These are phyloP conservation scores for Gymnocephalus cernua DNA, from an alignment of 2,113 vertebrate genomes.

Conservation along the genomic window DNA sequence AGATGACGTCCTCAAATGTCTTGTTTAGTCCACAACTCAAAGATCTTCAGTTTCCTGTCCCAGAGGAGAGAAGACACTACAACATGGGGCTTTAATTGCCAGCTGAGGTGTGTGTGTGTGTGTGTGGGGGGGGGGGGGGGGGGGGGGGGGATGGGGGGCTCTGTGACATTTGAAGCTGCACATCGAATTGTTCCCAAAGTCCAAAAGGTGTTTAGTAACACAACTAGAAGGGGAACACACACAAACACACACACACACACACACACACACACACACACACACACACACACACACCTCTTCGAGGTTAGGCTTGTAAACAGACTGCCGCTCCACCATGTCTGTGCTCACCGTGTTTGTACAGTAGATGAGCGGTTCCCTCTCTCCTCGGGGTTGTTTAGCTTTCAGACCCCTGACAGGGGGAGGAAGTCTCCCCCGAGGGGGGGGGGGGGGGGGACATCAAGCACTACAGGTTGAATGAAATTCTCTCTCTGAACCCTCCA, in stretches of 20 bases:
- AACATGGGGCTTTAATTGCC: constrained; percentile 72
- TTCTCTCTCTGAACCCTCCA: constrained; percentile 74
- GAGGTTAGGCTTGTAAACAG: constrained; percentile 64
- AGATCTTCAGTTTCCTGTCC: no score
- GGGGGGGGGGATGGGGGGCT: no score
- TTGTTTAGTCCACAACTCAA: no score
- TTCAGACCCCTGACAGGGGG: constrained; percentile 74
- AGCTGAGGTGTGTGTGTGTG: constrained; percentile 71
- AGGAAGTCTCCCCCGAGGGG: constrained; percentile 56
- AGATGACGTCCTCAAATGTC: no score
- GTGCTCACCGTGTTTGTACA: constrained; percentile 72
- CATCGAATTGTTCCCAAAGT: constrained; percentile 80
- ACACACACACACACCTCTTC: background rate
- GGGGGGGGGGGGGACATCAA: constrained; percentile 66
- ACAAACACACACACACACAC: background rate
- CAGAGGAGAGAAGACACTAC: no score
- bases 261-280: background rate
- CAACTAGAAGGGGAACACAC: constrained; percentile 47
- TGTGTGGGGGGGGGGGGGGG: no score
- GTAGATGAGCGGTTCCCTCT: constrained; percentile 67
- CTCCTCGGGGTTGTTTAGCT: constrained; percentile 71
- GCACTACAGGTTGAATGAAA: constrained; percentile 77
- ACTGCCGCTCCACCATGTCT: constrained; percentile 58
- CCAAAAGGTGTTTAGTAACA: constrained; percentile 83
- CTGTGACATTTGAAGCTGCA: constrained; percentile 83